Base-by-base conservation (phyloP, 2,888 invertebrate species). In the Uloborus plumipes region DNA sequence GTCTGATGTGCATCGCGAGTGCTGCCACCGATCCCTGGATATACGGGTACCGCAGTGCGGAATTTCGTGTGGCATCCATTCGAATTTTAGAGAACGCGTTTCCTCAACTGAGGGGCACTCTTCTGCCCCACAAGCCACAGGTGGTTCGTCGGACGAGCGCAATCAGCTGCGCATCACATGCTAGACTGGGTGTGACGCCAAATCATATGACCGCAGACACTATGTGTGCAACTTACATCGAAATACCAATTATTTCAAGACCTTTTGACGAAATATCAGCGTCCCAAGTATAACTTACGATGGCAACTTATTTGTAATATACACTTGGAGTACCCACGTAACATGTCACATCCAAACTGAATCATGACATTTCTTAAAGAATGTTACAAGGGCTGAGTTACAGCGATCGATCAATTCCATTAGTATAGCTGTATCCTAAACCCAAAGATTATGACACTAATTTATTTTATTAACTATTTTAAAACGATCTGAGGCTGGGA, bases 1-100 rank as follows among this genome's bases (percentile, higher is more conserved):
- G 91, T 4, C 89, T 92, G n/a, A 91, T 92, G 1, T 91, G 92
- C 18, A 88, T 92, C 62, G 90, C 91, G 6, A 91, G 91, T 87
- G 91, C 91, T 87, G 91, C 92, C 11, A 89, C 91, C 79, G 92
- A 93, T 87, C 92, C 93, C 0, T 92, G 92, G 92, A 90, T 92
- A 53, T 93, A 93, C 88, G 92, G 92, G 3, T 93, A 91, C 87
- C 90, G 92, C 85, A 92, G 92, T 86, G 90, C 91, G 0, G 92
- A 92, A 87, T 91, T 93, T 86, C 90, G 92, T 16, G 88, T 91
- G 0, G 92, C 92, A 0, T 92, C 92, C 1, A 89, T 91, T 13
- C 90, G 91, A 64, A 91, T 92, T 20, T 89, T 92, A 4, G 91
- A 91, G 85, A 91, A 91, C 69, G 85, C 91, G 11, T 73, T 80